Evolutionary conservation across 2,113 vertebrate species (phyloP).

Genomic region (Tapirus terrestris): DNA sequence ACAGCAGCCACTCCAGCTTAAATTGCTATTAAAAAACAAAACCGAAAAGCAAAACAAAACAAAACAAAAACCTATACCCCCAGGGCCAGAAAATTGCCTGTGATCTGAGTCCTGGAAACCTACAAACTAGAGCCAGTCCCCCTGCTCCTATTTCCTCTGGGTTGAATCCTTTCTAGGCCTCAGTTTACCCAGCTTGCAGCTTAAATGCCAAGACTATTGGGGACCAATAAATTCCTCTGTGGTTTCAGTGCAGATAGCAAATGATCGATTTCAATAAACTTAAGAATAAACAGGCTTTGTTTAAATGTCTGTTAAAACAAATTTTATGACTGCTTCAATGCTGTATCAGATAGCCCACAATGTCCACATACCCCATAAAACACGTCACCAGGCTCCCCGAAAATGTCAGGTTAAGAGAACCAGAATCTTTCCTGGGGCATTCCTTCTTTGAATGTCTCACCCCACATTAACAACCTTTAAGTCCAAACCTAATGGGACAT

Average conservation of each 20-base stretch:
- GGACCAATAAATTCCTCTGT: neutral
- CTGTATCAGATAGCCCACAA: neutral
- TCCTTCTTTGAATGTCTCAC: neutral
- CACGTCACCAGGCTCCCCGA: neutral
- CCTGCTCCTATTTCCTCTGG: neutral
- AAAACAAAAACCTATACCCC: neutral
- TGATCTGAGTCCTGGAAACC: neutral
- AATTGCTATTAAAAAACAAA: conserved; percentile 41
- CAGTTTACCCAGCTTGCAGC: neutral
- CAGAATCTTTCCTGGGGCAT: neutral
- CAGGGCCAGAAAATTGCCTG: neutral
- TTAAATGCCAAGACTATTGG: neutral
- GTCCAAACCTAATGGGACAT: neutral
- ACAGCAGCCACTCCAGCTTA: conserved; percentile 47
- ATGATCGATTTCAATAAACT: neutral
- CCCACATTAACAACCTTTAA: neutral
- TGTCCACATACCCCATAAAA: fast-evolving
- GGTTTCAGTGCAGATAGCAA: neutral
- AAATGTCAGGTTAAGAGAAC: neutral
- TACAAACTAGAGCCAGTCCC: neutral
- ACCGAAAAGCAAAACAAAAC: conserved; percentile 15
- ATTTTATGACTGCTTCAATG: neutral
- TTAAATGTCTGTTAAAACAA: neutral
- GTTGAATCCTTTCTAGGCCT: fast-evolving
- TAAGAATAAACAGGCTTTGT: neutral